Evolutionary conservation across 2,113 vertebrate genomes (phyloP), one percentile per base, ranked within the genome.

Genomic region (Scartelaos histophorus): DNA sequence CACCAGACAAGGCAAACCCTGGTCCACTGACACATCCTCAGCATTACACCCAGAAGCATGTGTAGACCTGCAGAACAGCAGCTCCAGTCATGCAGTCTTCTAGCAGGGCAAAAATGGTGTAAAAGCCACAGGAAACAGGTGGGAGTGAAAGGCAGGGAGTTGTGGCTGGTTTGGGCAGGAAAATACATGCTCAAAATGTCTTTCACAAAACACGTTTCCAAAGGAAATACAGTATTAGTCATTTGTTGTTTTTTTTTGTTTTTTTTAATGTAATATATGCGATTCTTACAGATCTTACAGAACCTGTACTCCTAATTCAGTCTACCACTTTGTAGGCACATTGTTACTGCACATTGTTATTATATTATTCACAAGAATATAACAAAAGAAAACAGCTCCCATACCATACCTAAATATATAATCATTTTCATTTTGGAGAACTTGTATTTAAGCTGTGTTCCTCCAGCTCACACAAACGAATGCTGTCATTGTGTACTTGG

Each of bases 41-140:
- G 65, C 82, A 79, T 75, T 82, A 79, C 85, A 78, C 67, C 78
- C 76, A 72, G 85, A 83, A 82, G 77, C 70, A 24, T n/a, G 17
- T 66, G 79, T 71, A 70, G 83, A 85, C 61, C 79, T 84, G 84
- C 38, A 81, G 78, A 66, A 82, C 81, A 80, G 79, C 80, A 82
- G 72, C 80, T 79, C 70, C 54, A 67, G 29, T 81, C 88, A 91
- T 92, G 91, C 87, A 86, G 84, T 70, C 75, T 62, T 73, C 74
- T 66, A 77, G 76, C 69, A 78, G 24, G 74, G 76, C 38, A 62
- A 67, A 73, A 51, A 57, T 66, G 64, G 51, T 64, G 74, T 49
- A 69, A 46, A 43, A 70, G 43, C 24, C 13, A 70, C 47, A 7
- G 9, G 61, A 56, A 82, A 74, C 74, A 57, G 66, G 64, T 66